These are phyloP conservation scores for Strix uralensis DNA, from an alignment of 2,113 vertebrate species.

Conservation along the genomic window DNA sequence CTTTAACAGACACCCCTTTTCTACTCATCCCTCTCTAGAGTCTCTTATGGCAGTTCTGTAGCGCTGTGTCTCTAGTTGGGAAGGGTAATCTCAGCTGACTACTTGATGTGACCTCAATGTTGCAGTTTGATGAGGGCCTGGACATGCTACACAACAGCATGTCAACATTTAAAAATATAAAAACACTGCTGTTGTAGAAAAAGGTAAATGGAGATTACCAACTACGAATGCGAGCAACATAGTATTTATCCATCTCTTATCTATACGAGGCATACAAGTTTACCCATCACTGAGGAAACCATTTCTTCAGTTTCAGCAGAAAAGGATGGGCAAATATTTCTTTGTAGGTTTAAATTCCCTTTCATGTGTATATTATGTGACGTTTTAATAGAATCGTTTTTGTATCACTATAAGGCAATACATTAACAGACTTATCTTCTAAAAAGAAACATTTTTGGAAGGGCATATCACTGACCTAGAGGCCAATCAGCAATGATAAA, in stretches of 20 bases:
- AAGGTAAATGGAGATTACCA: background rate
- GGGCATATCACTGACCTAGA: background rate
- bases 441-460: background rate
- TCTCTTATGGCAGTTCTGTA: background rate
- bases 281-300: background rate
- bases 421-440: background rate
- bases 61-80: background rate
- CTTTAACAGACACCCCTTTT: background rate
- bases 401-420: background rate
- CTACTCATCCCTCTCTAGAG: background rate
- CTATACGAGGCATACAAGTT: background rate
- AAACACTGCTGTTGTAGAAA: background rate
- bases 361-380: background rate
- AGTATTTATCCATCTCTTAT: background rate
- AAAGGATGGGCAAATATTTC: background rate
- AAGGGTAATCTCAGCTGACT: conserved; percentile 5
- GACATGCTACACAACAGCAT: background rate
- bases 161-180: conserved; percentile 1
- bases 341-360: background rate
- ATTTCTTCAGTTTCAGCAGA: background rate
- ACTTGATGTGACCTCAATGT: background rate
- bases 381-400: background rate
- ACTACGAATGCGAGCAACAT: background rate
- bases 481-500: background rate
- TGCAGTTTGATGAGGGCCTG: background rate